Percentiles rank a stretch among this genome's conserved stretches.
These are phyloP conservation scores for Zoroaster sp. DNA, from an alignment of 53 echinoderm and acorn worm species.

Conservation along the genomic window DNA sequence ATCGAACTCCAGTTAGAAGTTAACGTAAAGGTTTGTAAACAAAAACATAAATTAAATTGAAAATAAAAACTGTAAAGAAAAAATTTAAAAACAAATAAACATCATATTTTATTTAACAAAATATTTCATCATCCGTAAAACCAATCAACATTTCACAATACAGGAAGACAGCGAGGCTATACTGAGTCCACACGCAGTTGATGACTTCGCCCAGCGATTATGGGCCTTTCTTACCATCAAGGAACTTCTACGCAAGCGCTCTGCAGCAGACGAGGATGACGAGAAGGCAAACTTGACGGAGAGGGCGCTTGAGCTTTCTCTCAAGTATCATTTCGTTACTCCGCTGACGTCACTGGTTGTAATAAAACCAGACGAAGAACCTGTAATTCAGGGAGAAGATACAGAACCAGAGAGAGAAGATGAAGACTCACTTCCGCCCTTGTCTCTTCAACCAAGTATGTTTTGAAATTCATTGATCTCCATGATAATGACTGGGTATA, in stretches of 20 bases:
- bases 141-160: neutral
- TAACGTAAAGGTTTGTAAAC: constrained; percentile 11
- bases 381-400: neutral
- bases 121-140: too few relatives aligned
- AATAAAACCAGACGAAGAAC: constrained; percentile 65
- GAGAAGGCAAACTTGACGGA: constrained; percentile 57
- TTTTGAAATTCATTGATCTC: too few relatives aligned
- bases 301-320: constrained; percentile 75
- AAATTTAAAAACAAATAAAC: neutral
- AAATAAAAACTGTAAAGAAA: neutral
- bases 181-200: constrained; percentile 52
- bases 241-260: constrained; percentile 63
- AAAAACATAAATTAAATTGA: neutral
- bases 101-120: neutral
- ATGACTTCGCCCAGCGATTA: constrained; percentile 72
- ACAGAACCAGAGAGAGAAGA: too few relatives aligned
- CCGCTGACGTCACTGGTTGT: constrained; percentile 90
- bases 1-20: neutral
- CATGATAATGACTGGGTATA: too few relatives aligned
- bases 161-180: neutral
- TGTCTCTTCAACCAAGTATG: too few relatives aligned
- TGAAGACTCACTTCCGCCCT: too few relatives aligned
- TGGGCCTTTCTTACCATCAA: constrained; percentile 94
- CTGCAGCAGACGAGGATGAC: constrained; percentile 2
- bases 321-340: constrained; percentile 85